Evolutionary conservation across 2,888 invertebrate genomes (phyloP), one percentile per base, ranked within the genome.

Genomic region (Eurytoma californica): DNA sequence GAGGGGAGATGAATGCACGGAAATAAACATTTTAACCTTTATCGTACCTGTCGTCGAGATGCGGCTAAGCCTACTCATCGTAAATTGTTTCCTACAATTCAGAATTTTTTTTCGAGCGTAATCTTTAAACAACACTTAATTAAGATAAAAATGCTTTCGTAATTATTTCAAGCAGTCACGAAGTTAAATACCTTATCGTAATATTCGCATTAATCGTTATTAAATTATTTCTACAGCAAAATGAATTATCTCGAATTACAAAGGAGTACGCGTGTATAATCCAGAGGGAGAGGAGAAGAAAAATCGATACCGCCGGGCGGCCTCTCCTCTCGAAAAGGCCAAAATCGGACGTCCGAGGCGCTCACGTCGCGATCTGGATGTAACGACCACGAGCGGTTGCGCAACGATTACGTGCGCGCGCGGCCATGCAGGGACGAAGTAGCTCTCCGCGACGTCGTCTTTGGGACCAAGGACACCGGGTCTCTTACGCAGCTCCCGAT

Each of bases 381-480:
- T 65, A 39, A 51, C 49, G 68, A 63, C 28, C 39, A 66, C 39
- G n/a, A 70, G 30, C 72, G 63, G 55, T 85, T 86, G 84, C 82
- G 83, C 82, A 85, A 85, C 53, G 39, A 78, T 80, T 80, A 79
- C 79, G 68, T 67, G 49, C 67, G 24, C 13, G 18, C 81, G 80
- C 16, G 66, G 28, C 77, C 80, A 80, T 83, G 83, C 83, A 78
- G 82, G 80, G 82, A 83, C 75, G 72, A 49, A 55, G 57, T 18
- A 79, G 65, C 65, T 24, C 51, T 57, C 77, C 80, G 72, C 70
- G 77, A 81, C 60, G 72, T 80, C 70, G 76, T 74, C 57, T 84
- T 84, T 80, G 83, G 82, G 85, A 82, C 81, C 85, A 84, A 85
- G 85, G 85, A 83, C 82, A 77, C n/a, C 83, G 60, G 78, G 82